Base-by-base conservation (phyloP, 2,888 invertebrate species). In the Tachina grossa region DNA sequence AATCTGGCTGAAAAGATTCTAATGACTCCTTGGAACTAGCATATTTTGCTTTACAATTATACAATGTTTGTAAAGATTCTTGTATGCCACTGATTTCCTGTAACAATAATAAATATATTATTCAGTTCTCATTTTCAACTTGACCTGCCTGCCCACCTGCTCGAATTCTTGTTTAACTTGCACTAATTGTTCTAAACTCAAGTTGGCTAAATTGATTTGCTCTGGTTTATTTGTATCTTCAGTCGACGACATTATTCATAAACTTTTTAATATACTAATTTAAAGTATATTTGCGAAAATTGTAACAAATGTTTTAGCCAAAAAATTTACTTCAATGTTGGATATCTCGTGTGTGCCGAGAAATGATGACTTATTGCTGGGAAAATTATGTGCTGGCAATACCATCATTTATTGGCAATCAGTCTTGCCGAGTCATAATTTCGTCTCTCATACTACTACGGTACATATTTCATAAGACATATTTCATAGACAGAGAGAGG, bases 11-110 rank as follows among this genome's bases (percentile, higher is more conserved):
- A 79, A 98, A 94, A 93, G 96, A 96, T 85, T 97, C 96, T 69
- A 97, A 94, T 89, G 96, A 96, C 90, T 97, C 97, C 69, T 96
- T 96, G 1, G 98, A 98, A 90, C 97, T 97, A 82, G 96, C 95
- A 93, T 97, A 98, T 93, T 98, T 98, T 47, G 94, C 95, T 93
- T 98, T 98, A 9, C 98, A 98, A 90, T 97, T 94, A 93, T 98
- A 98, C 79, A 99, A 93, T 31, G 97, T 97, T 90, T 96, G 96
- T 87, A 98, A 93, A 0, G 98, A 98, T 88, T 97, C 97, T 94
- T 97, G 97, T 92, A 98, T 97, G 65, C 98, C 95, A 89, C 94
- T 95, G 84, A 98, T 93, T 93, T 98, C 98, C 96, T 96, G 90
- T 82, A 93, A 93, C 87, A 75, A 65, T 68, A 19, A 41, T 22